A percentile compares a stretch with the other conserved stretches of the same genome.
Conservation (phyloP, 2,888 invertebrate species). For the Amblyjoppa fuscipennis region DNA sequence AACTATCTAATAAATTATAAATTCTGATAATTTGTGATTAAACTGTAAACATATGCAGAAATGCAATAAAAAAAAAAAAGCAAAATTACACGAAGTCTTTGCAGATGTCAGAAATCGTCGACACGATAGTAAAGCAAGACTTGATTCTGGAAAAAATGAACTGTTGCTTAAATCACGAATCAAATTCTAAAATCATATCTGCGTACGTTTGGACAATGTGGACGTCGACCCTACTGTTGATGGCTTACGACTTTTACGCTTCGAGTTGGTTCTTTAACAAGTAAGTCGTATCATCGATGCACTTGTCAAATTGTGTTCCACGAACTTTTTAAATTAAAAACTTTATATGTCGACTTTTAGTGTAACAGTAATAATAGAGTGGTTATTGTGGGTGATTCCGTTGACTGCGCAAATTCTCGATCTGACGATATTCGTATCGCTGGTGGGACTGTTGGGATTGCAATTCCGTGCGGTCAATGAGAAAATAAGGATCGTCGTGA, state of each 20-base stretch:
- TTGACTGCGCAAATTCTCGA: constrained; percentile 38
- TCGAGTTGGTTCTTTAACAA: background rate
- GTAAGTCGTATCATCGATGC: constrained; percentile 29
- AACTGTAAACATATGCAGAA: background rate
- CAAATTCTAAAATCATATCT: constrained; percentile 33
- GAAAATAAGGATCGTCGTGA: constrained; percentile 53
- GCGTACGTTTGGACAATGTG: constrained; percentile 46
- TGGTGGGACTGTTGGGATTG: constrained; percentile 52
- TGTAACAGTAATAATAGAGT: background rate
- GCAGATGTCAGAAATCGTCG: constrained; percentile 57
- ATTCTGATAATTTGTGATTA: background rate
- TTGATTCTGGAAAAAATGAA: constrained; percentile 55
- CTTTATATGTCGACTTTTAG: constrained; percentile 6
- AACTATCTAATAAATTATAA: too few relatives aligned
- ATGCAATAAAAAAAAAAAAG: background rate
- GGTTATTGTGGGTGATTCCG: constrained; percentile 52
- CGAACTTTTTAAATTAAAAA: background rate
- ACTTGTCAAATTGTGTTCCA: background rate
- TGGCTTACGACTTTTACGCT: constrained; percentile 44
- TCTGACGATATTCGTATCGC: constrained; percentile 54
- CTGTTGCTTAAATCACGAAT: constrained; percentile 48
- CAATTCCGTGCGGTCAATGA: constrained; percentile 55
- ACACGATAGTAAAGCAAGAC: constrained; percentile 43
- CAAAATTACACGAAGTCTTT: too few relatives aligned
- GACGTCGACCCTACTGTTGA: background rate